Percentiles rank a stretch among this genome's conserved stretches.
Evolutionary conservation across 1,140 invertebrate species (phyloP).

Genomic region (Papilio machaon): DNA sequence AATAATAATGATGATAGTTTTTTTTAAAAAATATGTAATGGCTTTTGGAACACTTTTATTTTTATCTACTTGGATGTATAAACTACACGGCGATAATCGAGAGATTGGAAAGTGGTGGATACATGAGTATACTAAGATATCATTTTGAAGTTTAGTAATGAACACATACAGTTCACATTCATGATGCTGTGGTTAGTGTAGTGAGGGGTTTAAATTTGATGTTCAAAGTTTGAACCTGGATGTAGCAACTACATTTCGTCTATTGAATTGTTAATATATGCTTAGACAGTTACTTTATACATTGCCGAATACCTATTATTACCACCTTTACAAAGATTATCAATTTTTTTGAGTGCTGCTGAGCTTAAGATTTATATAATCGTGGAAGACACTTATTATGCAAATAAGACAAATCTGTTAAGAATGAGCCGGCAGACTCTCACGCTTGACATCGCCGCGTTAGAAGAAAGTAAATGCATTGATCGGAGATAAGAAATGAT

Average conservation of each 20-base stretch:
- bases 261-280: no score
- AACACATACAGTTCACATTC: conserved; percentile 6
- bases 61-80: conserved; percentile 46
- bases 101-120: conserved; percentile 52
- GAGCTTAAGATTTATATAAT: not conserved
- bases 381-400: not conserved
- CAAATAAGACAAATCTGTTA: conserved; percentile 20
- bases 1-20: not conserved
- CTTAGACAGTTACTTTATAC: no score
- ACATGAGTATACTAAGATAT: conserved; percentile 41
- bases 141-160: conserved; percentile 18
- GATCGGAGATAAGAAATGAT: conserved; percentile 26
- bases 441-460: conserved; percentile 13
- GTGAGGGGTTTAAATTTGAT: not conserved
- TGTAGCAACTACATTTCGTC: not conserved
- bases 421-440: conserved; percentile 17
- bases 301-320: no score
- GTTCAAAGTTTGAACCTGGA: not conserved
- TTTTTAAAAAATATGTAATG: not conserved
- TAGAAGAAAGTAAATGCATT: conserved; percentile 26
- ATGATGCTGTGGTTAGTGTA: not conserved
- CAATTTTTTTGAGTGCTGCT: not conserved
- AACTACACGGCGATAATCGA: conserved; percentile 46
- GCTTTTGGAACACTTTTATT: no score
- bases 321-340: no score